These are phyloP conservation scores for Oscheius onirici DNA, from an alignment of 2,888 invertebrate genomes.

Conservation along the genomic window DNA sequence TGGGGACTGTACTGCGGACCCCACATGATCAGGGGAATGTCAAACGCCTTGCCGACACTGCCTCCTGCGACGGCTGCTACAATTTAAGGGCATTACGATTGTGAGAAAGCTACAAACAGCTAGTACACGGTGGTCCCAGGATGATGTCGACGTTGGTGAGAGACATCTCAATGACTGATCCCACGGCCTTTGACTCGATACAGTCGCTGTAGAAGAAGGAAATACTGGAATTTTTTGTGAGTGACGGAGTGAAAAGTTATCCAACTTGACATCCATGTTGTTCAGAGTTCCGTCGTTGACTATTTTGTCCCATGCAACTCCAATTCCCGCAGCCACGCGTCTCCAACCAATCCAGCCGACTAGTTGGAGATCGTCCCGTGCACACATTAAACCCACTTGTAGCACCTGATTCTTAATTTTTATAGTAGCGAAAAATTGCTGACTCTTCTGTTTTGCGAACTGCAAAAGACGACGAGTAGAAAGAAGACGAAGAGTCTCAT, in stretches of 20 bases:
- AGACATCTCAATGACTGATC: slow-evolving; percentile 21
- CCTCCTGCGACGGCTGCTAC: slow-evolving; percentile 29
- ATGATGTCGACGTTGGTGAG: slow-evolving; percentile 13
- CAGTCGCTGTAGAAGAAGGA: slow-evolving; percentile 15
- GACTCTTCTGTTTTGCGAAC: too few species aligned
- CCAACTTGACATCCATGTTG: slow-evolving; percentile 15
- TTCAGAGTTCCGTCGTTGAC: slow-evolving; percentile 27
- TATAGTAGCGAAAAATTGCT: not conserved
- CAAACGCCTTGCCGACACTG: slow-evolving; percentile 10
- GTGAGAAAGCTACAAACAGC: not conserved
- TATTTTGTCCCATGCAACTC: slow-evolving; percentile 35
- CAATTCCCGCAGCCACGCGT: slow-evolving; percentile 25
- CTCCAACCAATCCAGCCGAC: slow-evolving; percentile 14
- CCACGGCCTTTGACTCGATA: slow-evolving; percentile 11
- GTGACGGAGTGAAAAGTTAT: not conserved
- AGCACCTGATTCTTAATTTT: not conserved
- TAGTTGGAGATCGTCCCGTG: slow-evolving; percentile 13
- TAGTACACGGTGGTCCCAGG: slow-evolving; percentile 33
- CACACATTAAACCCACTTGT: slow-evolving; percentile 15
- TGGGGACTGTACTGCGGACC: slow-evolving; percentile 17
- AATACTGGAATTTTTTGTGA: slow-evolving; percentile 11
- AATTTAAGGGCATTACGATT: not conserved
- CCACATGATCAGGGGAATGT: slow-evolving; percentile 33
- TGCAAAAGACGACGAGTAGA: too few species aligned
- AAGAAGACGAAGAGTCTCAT: too few species aligned